A percentile compares a stretch with the other conserved stretches of the same genome.
Conservation (phyloP, 2,113 vertebrate species). For the Hypocryptadius cinnamomeus region DNA sequence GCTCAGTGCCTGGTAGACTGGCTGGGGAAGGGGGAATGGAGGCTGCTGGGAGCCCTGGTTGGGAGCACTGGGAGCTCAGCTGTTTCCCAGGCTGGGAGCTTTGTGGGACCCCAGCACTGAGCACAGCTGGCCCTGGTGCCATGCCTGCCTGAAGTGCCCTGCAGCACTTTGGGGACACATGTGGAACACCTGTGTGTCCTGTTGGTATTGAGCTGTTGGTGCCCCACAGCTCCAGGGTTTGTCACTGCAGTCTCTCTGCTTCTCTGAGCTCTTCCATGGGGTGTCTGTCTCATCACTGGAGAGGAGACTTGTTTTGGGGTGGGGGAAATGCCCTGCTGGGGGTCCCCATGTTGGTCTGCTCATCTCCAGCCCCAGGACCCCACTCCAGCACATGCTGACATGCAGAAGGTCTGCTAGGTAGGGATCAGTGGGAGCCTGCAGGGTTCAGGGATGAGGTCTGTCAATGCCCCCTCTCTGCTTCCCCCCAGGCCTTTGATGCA, state of each 20-base stretch:
- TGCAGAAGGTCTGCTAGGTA: neutral
- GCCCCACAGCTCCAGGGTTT: neutral
- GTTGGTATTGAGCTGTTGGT: neutral
- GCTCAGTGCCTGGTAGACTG: neutral
- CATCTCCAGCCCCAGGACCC: neutral
- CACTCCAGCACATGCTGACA: neutral
- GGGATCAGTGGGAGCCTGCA: neutral
- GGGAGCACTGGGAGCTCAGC: neutral
- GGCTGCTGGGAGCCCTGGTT: neutral
- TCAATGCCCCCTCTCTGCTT: neutral
- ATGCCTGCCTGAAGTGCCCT: neutral
- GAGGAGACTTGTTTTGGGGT: neutral
- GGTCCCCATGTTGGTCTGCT: too few species aligned
- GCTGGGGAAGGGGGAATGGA: neutral
- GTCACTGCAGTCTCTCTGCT: neutral
- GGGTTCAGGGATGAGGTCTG: neutral
- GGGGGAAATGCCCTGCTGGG: neutral
- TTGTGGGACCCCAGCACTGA: neutral
- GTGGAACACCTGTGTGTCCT: neutral
- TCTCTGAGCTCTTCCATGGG: neutral
- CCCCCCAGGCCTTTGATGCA: neutral
- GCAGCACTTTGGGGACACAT: neutral
- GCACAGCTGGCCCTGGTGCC: neutral
- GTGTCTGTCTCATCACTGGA: neutral
- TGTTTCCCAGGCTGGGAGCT: neutral